Conservation (phyloP, 2,888 invertebrate species). For the Tribolium freemani region DNA sequence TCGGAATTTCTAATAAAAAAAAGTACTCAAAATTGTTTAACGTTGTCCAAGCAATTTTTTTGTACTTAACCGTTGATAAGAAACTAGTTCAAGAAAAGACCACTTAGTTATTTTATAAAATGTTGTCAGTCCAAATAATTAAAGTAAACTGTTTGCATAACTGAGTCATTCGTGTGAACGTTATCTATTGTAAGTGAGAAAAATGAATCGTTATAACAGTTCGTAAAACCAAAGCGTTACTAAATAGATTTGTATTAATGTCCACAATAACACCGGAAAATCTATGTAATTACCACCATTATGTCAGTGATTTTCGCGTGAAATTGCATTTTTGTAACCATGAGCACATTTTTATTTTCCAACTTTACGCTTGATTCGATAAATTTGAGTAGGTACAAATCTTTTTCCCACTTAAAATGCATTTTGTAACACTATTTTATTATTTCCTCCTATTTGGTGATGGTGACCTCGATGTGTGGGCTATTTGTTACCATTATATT, state of each 20-base stretch:
- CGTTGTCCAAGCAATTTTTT: too few relatives aligned
- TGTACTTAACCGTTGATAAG: background rate
- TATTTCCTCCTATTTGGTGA: slow-evolving; percentile 52
- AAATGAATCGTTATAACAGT: background rate
- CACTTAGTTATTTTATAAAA: background rate
- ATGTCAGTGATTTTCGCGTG: background rate
- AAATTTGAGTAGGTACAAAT: background rate
- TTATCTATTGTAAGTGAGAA: background rate
- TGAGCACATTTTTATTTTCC: background rate
- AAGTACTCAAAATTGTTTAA: too few relatives aligned
- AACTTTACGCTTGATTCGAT: background rate
- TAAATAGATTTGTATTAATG: background rate
- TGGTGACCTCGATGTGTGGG: slow-evolving; percentile 51
- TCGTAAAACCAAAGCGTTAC: background rate
- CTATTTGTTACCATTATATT: slow-evolving; percentile 46
- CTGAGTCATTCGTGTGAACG: background rate
- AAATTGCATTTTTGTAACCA: background rate
- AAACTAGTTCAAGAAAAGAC: background rate
- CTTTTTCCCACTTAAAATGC: slow-evolving; percentile 11
- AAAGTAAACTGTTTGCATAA: background rate
- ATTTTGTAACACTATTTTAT: slow-evolving; percentile 50
- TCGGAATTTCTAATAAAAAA: too few relatives aligned
- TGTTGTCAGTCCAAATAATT: background rate
- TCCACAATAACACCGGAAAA: background rate
- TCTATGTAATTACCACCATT: background rate